phyloP scores from a whole-genome alignment of 2,797 vertebrate species.

The Eremophila alpestris region DNA sequence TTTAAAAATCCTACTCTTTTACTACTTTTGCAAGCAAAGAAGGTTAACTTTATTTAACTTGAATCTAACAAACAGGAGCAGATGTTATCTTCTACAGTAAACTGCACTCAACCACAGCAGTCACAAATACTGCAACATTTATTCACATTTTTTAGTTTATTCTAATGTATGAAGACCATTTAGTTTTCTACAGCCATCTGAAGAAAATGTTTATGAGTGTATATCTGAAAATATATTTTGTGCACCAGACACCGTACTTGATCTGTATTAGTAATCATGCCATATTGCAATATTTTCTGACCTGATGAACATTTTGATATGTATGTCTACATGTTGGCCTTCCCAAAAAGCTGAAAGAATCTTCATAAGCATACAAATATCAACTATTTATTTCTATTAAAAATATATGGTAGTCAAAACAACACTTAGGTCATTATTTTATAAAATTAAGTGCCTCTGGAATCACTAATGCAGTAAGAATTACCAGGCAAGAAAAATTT shows the following conservation, averaged over 20 bases:
- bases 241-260: not conserved
- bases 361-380: not conserved
- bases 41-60: not conserved
- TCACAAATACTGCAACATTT: not conserved
- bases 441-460: not conserved
- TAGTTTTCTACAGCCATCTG: not conserved
- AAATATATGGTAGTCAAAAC: not conserved
- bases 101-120: not conserved
- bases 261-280: not conserved
- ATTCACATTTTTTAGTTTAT: not conserved
- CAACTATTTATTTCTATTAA: not conserved
- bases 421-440: not conserved
- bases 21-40: not conserved
- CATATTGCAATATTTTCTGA: not conserved
- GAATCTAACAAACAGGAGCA: not conserved
- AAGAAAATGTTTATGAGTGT: not conserved
- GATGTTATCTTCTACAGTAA: not conserved
- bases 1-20: not conserved
- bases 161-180: not conserved
- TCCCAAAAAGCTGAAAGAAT: not conserved
- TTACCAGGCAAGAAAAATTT: not conserved
- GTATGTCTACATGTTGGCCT: not conserved
- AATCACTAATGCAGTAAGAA: not conserved
- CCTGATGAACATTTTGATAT: not conserved
- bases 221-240: not conserved